A percentile compares a stretch with the other conserved stretches of the same genome.
phyloP scores from a whole-genome alignment of 2,888 invertebrate species.

The Brenthis daphne region DNA sequence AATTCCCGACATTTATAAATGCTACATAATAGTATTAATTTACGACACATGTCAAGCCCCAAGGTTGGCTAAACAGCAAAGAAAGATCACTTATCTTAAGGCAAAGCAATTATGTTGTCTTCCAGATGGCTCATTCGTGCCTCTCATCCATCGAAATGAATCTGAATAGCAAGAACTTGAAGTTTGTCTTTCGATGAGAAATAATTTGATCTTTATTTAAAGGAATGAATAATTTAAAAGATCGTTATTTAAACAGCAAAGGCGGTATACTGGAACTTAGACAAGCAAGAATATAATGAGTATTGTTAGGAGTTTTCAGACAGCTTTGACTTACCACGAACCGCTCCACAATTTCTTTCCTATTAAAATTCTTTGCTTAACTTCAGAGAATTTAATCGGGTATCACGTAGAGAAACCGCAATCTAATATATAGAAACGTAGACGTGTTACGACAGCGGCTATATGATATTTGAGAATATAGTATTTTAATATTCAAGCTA shows the following conservation, averaged over 20 bases:
- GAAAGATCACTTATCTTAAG: conserved; percentile 27
- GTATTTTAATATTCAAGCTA: no score
- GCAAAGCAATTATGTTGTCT: conserved; percentile 37
- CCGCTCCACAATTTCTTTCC: conserved; percentile 65
- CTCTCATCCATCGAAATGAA: conserved; percentile 30
- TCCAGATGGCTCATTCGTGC: conserved; percentile 29
- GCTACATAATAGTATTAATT: conserved; percentile 1
- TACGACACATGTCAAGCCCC: conserved; percentile 13
- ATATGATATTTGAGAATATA: neutral
- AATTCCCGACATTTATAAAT: neutral
- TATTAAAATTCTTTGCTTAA: conserved; percentile 74
- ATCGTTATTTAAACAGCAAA: conserved; percentile 37
- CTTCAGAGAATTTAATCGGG: conserved; percentile 56
- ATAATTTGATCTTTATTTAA: conserved; percentile 39
- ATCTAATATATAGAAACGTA: conserved; percentile 26
- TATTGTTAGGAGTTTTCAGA: conserved; percentile 58
- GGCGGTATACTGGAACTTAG: conserved; percentile 34
- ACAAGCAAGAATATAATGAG: conserved; percentile 48
- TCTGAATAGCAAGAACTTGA: conserved; percentile 35
- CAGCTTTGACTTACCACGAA: conserved; percentile 61
- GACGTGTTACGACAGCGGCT: neutral
- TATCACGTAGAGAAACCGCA: conserved; percentile 38
- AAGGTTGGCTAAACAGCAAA: conserved; percentile 18
- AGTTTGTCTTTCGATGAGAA: conserved; percentile 38
- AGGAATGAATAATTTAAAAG: conserved; percentile 39